Conservation (phyloP, 2,888 invertebrate species). For the Corythucha ciliata region DNA sequence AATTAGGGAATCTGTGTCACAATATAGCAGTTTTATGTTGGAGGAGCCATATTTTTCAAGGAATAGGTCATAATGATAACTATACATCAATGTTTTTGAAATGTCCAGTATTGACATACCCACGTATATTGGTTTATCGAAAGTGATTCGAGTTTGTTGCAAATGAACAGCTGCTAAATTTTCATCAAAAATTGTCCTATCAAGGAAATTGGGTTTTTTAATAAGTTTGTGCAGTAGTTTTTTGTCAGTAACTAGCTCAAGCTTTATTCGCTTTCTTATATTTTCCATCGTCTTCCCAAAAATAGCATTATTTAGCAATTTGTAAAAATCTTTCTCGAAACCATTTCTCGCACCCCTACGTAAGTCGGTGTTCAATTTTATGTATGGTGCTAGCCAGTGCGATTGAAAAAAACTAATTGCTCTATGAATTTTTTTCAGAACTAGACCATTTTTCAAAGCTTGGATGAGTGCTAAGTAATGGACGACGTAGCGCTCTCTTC, state of each 20-base stretch:
- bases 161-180: neutral
- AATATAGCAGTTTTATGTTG: constrained; percentile 12
- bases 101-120: neutral
- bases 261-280: constrained; percentile 1
- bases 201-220: too few species aligned
- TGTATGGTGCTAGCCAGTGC: constrained; percentile 36
- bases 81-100: neutral
- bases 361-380: constrained; percentile 30
- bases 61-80: neutral
- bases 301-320: constrained; percentile 41
- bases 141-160: neutral
- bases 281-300: constrained; percentile 40
- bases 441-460: constrained; percentile 32
- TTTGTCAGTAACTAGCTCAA: neutral
- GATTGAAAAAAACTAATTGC: constrained; percentile 37
- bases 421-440: constrained; percentile 36
- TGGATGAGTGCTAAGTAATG: neutral
- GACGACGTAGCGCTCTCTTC: constrained; percentile 1
- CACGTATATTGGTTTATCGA: neutral
- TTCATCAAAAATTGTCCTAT: neutral
- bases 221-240: too few species aligned
- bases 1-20: constrained; percentile 21
- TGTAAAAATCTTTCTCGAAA: constrained; percentile 41
- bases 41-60: too few species aligned
- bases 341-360: constrained; percentile 35